Evolutionary conservation across 2,888 invertebrate genomes (phyloP), one percentile per base, ranked within the genome.

Genomic region (Gasteruption jaculator): DNA sequence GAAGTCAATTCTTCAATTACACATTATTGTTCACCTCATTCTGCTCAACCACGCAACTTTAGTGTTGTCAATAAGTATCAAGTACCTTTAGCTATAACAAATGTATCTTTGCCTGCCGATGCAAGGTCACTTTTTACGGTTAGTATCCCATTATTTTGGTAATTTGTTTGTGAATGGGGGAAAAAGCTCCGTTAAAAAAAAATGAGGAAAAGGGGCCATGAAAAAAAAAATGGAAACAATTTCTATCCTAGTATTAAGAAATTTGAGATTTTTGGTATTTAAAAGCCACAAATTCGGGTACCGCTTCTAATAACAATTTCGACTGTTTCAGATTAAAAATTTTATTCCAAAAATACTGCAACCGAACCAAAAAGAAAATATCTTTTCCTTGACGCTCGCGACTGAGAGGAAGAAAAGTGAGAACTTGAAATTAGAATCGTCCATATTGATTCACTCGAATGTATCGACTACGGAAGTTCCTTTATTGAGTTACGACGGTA

Each of bases 31-130:
- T 64, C 67, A 29, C 66, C 66, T 6, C 63, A 63, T 38, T 64
- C 65, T 20, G 65, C 58, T 49, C 65, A 65, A 44, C 61, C 67
- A 48, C 74, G 84, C 45, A 74, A 76, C 53, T 74, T 86, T 51
- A 73, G 75, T 37, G 75, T 88, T 45, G 79, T 80, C 38, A 91
- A 91, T 71, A 79, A 79, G 55, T 89, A 86, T 67, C 77, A 81
- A 58, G 76, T 81, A 53, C 81, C 88, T 6, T 67, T 91, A 43
- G 82, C 82, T 45, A 74, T 91, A 48, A 81, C 82, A 47, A 86
- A 87, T 65, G 76, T 85, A 29, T 78, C 81, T 6, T 70, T 89
- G 52, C 76, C 81, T 5, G 63, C 73, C 12, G 81, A 82, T 43
- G 79, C 80, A 35, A 73, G 74, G 49, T 70, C 74, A 45, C 75